A percentile compares a stretch with the other conserved stretches of the same genome.
phyloP scores from a whole-genome alignment of 1,140 invertebrate species.

The Dendrolimus kikuchii region DNA sequence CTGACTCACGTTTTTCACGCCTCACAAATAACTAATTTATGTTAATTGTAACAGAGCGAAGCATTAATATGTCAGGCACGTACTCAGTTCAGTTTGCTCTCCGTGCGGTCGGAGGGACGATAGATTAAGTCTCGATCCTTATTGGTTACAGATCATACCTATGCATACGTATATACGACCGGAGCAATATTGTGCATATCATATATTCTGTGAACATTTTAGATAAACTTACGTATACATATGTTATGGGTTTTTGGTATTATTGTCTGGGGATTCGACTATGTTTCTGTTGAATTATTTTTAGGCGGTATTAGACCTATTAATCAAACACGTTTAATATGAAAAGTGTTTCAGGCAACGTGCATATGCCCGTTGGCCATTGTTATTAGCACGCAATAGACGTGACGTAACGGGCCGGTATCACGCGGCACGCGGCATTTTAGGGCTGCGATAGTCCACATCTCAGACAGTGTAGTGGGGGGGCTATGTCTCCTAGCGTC shows the following conservation, averaged over 20 bases:
- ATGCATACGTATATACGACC: no score
- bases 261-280: no score
- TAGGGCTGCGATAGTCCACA: conserved; percentile 61
- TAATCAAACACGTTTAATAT: no score
- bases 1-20: conserved; percentile 63
- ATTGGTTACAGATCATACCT: no score
- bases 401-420: not conserved
- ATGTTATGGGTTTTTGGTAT: no score
- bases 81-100: conserved; percentile 38
- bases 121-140: no score
- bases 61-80: conserved; percentile 55
- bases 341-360: not conserved
- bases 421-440: conserved; percentile 32
- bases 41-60: conserved; percentile 39
- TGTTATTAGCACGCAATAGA: conserved; percentile 19
- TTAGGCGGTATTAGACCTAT: no score
- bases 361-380: conserved; percentile 8
- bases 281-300: no score
- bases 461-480: conserved; percentile 59
- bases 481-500: no score
- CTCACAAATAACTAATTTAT: conserved; percentile 61
- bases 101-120: conserved; percentile 9
- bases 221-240: no score
- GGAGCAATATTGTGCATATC: no score
- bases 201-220: no score